These are phyloP conservation scores for Hemiscyllium ocellatum DNA, from an alignment of 2,113 vertebrate species.

Conservation along the genomic window DNA sequence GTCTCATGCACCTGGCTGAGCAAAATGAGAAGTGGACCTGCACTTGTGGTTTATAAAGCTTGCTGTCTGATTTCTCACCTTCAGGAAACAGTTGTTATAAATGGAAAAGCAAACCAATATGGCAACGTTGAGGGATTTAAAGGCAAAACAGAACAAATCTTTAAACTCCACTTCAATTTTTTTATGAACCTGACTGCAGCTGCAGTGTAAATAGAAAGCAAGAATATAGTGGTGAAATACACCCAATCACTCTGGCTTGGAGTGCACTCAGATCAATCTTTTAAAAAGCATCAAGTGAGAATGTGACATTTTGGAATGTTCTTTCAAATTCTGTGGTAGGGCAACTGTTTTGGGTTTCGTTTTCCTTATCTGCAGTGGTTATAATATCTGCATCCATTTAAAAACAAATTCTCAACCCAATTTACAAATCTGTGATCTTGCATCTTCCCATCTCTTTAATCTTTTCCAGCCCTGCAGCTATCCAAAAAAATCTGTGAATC, in stretches of 20 bases:
- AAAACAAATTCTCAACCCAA: neutral
- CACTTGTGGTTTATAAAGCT: neutral
- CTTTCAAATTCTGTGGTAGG: neutral
- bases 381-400: neutral
- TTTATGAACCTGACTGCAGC: neutral
- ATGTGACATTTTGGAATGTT: neutral
- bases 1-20: neutral
- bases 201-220: neutral
- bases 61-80: neutral
- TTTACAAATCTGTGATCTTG: neutral
- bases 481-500: neutral
- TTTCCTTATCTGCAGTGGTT: neutral
- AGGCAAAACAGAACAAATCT: neutral
- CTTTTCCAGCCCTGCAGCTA: neutral
- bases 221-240: neutral
- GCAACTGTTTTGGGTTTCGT: neutral
- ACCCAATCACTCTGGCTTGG: neutral
- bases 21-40: neutral
- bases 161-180: neutral
- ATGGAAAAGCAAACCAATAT: neutral
- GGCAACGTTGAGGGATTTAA: neutral
- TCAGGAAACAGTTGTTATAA: neutral
- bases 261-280: neutral
- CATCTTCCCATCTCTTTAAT: neutral
- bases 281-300: neutral